Evolutionary conservation across 2,113 vertebrate genomes (phyloP).

Genomic region (Pterophyllum scalare): DNA sequence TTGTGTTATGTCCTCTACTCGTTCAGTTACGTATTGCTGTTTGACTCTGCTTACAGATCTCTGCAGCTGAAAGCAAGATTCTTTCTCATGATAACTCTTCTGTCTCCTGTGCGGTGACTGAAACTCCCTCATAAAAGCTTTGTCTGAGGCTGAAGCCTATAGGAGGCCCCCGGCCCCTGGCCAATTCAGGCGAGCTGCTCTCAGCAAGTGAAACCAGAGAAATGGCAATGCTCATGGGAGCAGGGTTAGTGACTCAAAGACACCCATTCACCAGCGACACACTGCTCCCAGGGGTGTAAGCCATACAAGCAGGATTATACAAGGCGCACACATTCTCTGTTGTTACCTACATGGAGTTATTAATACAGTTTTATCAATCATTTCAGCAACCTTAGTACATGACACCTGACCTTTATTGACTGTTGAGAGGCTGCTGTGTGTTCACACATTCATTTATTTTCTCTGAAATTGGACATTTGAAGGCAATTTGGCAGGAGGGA

Average conservation of each 20-base stretch:
- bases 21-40: no score
- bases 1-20: no score
- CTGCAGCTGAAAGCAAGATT: slow-evolving; percentile 35
- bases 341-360: slow-evolving; percentile 24
- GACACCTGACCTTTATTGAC: not conserved
- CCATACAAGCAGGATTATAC: slow-evolving; percentile 7
- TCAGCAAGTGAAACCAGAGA: slow-evolving; percentile 70
- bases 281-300: slow-evolving; percentile 40
- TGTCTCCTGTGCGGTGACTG: slow-evolving; percentile 47
- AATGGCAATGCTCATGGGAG: slow-evolving; percentile 69
- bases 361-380: slow-evolving; percentile 12
- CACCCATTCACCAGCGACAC: slow-evolving; percentile 56
- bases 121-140: slow-evolving; percentile 64
- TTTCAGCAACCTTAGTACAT: not conserved
- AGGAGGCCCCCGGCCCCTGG: slow-evolving; percentile 47
- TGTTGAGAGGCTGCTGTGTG: not conserved
- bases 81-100: slow-evolving; percentile 24
- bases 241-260: slow-evolving; percentile 59
- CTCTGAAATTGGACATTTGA: no score
- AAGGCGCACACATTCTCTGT: slow-evolving; percentile 36
- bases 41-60: slow-evolving; percentile 24
- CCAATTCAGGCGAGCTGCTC: slow-evolving; percentile 46
- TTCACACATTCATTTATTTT: not conserved
- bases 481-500: no score
- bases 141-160: slow-evolving; percentile 53